A percentile compares a stretch with the other conserved stretches of the same genome.
These are phyloP conservation scores for Micrasema minimum DNA, from an alignment of 1,140 invertebrate species.

Conservation along the genomic window DNA sequence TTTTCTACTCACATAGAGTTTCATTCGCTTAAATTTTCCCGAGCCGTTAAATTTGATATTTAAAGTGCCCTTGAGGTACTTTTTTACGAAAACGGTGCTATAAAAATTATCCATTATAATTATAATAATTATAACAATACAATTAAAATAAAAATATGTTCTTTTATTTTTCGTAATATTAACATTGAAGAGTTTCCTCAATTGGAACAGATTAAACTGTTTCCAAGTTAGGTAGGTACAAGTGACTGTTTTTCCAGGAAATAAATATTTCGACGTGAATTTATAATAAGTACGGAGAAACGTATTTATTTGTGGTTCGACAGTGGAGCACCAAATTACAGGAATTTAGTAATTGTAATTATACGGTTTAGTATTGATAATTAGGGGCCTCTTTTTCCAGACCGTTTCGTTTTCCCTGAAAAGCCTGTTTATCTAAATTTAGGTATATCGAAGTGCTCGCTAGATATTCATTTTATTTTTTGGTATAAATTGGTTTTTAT, in stretches of 20 bases:
- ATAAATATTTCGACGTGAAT: slow-evolving; percentile 10
- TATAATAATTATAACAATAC: too few relatives aligned
- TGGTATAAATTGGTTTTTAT: not conserved
- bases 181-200: slow-evolving; percentile 20
- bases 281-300: slow-evolving; percentile 2
- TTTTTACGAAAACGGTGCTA: too few relatives aligned
- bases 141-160: too few relatives aligned
- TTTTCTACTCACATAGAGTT: too few relatives aligned
- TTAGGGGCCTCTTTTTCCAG: slow-evolving; percentile 14
- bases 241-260: slow-evolving; percentile 11
- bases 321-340: not conserved
- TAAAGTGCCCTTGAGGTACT: too few relatives aligned
- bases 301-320: slow-evolving; percentile 19
- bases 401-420: slow-evolving; percentile 9
- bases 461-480: not conserved
- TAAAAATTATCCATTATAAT: too few relatives aligned
- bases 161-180: too few relatives aligned
- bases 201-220: not conserved
- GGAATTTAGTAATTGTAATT: slow-evolving; percentile 7
- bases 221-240: not conserved
- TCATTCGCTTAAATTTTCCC: too few relatives aligned
- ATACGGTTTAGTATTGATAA: slow-evolving; percentile 13
- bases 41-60: too few relatives aligned
- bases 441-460: not conserved
- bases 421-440: not conserved